These are phyloP conservation scores for Diorhabda carinulata DNA, from an alignment of 1,140 invertebrate species.

Conservation along the genomic window DNA sequence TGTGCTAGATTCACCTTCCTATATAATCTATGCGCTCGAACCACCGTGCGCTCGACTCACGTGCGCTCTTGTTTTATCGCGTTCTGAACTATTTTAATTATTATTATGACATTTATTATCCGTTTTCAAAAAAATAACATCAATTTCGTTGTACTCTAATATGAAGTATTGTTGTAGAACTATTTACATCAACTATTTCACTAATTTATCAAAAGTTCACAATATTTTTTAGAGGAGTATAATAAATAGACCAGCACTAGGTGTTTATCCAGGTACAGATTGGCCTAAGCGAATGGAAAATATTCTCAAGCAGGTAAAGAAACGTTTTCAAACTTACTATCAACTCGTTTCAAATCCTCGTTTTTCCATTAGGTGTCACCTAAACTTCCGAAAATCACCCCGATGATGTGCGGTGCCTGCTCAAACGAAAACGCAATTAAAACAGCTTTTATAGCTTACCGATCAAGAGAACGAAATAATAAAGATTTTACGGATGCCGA, in stretches of 20 bases:
- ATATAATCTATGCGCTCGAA: no score
- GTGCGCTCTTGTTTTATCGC: no score
- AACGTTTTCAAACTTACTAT: background rate
- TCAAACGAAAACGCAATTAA: constrained; percentile 96
- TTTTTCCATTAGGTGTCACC: constrained; percentile 54
- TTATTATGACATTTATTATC: no score
- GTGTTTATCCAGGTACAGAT: constrained; percentile 82
- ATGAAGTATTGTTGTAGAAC: no score
- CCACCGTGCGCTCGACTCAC: no score
- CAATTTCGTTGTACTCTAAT: no score
- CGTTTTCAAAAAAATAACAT: no score
- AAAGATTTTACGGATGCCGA: constrained; percentile 75
- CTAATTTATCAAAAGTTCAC: background rate
- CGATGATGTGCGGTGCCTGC: constrained; percentile 97
- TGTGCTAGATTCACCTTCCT: no score
- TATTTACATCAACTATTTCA: background rate
- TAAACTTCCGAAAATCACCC: constrained; percentile 74
- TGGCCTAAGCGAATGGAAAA: constrained; percentile 74
- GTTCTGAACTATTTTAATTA: no score
- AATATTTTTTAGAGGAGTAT: constrained; percentile 66
- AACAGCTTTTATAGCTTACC: constrained; percentile 73
- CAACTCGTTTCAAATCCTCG: constrained; percentile 45
- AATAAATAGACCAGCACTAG: constrained; percentile 88
- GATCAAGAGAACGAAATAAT: constrained; percentile 58
- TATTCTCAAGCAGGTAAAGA: constrained; percentile 46